These are phyloP conservation scores for Tipula lateralis DNA, from an alignment of 2,888 invertebrate genomes.

Conservation along the genomic window DNA sequence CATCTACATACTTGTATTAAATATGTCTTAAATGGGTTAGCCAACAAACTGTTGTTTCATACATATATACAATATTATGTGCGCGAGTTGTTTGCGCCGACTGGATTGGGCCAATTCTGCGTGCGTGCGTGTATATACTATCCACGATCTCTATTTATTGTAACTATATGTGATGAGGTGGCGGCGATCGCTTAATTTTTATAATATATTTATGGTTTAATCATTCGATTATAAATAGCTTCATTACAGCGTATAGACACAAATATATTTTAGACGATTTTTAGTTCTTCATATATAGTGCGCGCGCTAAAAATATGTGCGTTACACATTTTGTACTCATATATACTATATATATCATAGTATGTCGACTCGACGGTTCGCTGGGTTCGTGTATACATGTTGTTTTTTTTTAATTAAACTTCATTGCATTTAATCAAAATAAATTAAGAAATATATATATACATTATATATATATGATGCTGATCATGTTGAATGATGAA, in stretches of 20 bases:
- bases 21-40: background rate
- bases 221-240: background rate
- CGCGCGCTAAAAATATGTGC: background rate
- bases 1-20: background rate
- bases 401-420: background rate
- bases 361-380: background rate
- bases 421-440: constrained; percentile 24
- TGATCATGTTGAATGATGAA: background rate
- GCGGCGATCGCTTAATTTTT: background rate
- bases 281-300: background rate
- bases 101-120: background rate
- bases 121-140: background rate
- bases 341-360: background rate
- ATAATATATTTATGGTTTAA: background rate
- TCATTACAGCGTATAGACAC: background rate
- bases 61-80: background rate
- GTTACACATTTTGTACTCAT: background rate
- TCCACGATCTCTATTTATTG: background rate
- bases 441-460: background rate
- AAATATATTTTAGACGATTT: background rate
- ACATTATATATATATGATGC: too few species aligned
- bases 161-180: background rate
- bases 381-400: background rate
- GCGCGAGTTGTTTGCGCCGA: background rate
- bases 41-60: background rate